Evolutionary conservation across 2,113 vertebrate species (phyloP).

Genomic region (Rhinopithecus roxellana): DNA sequence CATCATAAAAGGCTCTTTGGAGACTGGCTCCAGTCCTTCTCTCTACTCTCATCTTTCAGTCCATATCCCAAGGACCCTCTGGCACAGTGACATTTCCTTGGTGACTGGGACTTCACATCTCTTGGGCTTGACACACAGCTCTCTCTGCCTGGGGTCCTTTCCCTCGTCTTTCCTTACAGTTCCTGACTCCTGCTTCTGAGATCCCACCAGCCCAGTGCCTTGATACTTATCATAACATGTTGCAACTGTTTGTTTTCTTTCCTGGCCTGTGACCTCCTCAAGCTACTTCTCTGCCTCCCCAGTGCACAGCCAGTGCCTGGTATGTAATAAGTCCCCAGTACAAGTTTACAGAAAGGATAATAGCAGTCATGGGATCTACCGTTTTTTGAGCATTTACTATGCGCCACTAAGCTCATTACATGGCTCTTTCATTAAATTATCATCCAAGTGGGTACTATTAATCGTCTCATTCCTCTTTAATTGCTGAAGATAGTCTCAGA

Average conservation of each 20-base stretch:
- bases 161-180: not conserved
- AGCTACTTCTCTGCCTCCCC: not conserved
- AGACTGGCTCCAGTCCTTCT: not conserved
- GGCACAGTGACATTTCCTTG: not conserved
- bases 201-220: not conserved
- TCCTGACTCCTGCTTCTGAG: not conserved
- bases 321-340: not conserved
- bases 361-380: not conserved
- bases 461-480: not conserved
- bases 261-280: not conserved
- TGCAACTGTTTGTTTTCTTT: not conserved
- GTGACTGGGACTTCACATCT: slow-evolving; percentile 31
- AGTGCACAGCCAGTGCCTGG: not conserved
- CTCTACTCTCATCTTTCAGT: not conserved
- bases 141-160: not conserved
- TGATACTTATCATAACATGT: not conserved
- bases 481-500: not conserved
- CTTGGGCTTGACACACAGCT: not conserved
- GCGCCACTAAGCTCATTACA: not conserved
- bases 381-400: not conserved
- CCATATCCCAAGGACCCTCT: not conserved
- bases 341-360: not conserved
- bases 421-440: not conserved
- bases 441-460: not conserved
- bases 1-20: not conserved